Evolutionary conservation across 2,888 invertebrate genomes (phyloP).

Genomic region (Hydriomena furcata): DNA sequence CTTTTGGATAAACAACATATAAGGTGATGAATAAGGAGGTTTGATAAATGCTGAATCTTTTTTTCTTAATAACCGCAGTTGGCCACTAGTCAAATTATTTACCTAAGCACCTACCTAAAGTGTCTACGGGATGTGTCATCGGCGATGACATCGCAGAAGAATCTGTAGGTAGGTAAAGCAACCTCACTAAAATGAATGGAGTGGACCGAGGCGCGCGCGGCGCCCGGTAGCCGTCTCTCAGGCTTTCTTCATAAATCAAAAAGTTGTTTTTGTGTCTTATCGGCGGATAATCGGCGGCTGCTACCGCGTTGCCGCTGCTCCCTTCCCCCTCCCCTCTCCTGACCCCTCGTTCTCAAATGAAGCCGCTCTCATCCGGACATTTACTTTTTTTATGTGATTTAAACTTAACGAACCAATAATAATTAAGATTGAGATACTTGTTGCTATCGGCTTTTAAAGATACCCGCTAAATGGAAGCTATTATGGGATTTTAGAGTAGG

Average conservation of each 20-base stretch:
- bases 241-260: constrained; percentile 82
- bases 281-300: constrained; percentile 77
- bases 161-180: too few relatives aligned
- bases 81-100: too few relatives aligned
- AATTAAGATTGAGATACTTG: constrained; percentile 45
- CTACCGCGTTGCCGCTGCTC: constrained; percentile 62
- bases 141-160: too few relatives aligned
- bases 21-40: too few relatives aligned
- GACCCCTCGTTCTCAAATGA: constrained; percentile 4
- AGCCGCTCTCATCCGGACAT: constrained; percentile 53
- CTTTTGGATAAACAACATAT: too few relatives aligned
- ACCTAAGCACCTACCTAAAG: too few relatives aligned
- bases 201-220: constrained; percentile 44
- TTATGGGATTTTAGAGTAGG: too few relatives aligned
- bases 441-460: constrained; percentile 51
- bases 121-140: too few relatives aligned
- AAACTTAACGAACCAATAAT: constrained; percentile 62
- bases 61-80: too few relatives aligned
- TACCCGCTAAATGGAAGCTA: too few relatives aligned
- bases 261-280: constrained; percentile 80
- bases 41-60: too few relatives aligned
- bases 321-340: constrained; percentile 31
- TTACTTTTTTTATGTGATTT: constrained; percentile 69
- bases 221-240: constrained; percentile 75
- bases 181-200: constrained; percentile 50